A percentile compares a stretch with the other conserved stretches of the same genome.
Evolutionary conservation across 2,113 vertebrate species (phyloP).

Genomic region (Aspidoscelis tigris): DNA sequence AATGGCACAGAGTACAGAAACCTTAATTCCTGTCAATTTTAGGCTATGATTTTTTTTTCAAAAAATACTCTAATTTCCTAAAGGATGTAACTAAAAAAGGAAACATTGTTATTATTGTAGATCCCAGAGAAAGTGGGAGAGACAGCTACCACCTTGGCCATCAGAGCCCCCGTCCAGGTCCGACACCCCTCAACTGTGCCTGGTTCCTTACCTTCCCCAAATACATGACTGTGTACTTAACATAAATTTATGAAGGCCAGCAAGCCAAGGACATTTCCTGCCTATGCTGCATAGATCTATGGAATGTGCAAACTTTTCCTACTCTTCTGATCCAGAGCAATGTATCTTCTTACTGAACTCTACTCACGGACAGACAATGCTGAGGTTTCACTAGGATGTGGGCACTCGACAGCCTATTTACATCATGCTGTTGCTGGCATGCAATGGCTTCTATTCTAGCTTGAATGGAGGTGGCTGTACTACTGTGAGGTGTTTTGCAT

Average conservation of each 20-base stretch:
- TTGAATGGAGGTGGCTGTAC: constrained; percentile 57
- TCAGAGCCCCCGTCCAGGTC: not conserved
- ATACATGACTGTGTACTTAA: constrained; percentile 35
- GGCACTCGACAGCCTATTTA: constrained; percentile 36
- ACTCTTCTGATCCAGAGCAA: not conserved
- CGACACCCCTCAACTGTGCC: not conserved
- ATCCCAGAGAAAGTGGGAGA: accelerated
- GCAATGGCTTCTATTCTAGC: constrained; percentile 62
- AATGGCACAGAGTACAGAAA: constrained; percentile 16
- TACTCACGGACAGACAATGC: constrained; percentile 25
- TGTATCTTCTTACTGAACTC: constrained; percentile 9
- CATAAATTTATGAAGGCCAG: constrained; percentile 33
- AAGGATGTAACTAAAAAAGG: not conserved
- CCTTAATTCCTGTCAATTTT: not conserved
- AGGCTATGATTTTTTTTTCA: not conserved
- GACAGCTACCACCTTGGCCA: not conserved
- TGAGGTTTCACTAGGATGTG: constrained; percentile 16
- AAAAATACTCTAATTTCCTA: constrained; percentile 16
- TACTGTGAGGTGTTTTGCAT: constrained; percentile 61
- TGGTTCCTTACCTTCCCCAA: constrained; percentile 7
- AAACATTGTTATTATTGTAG: not conserved
- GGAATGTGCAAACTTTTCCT: constrained; percentile 35
- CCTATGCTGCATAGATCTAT: not conserved
- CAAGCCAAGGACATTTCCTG: not conserved
- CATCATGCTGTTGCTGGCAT: constrained; percentile 66